Percentiles rank a stretch among this genome's conserved stretches.
phyloP scores from a whole-genome alignment of 2,113 vertebrate species.

The Centropristis striata region DNA sequence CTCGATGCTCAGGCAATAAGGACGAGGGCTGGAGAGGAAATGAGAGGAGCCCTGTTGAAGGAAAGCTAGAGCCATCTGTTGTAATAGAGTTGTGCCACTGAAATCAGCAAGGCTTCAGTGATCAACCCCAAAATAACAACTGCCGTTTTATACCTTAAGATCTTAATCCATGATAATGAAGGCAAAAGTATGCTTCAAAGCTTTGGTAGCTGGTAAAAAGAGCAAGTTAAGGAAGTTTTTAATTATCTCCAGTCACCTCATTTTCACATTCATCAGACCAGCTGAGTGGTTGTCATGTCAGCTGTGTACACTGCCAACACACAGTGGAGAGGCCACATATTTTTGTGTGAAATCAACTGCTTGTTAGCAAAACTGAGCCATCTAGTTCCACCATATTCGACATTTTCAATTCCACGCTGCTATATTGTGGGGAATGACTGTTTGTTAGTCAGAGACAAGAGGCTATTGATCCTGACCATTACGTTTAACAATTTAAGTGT shows the following conservation, averaged over 20 bases:
- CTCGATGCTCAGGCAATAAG: conserved; percentile 57
- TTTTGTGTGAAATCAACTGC: background rate
- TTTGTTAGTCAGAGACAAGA: background rate
- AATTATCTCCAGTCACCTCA: background rate
- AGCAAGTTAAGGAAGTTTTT: background rate
- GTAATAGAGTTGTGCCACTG: conserved; percentile 49
- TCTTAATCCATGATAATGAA: conserved; percentile 6
- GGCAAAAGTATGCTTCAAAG: background rate
- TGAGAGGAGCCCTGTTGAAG: conserved; percentile 59
- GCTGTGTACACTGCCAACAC: background rate
- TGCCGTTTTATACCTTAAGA: conserved; percentile 13
- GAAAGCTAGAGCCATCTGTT: conserved; percentile 59
- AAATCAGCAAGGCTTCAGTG: conserved; percentile 39
- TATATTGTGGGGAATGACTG: background rate
- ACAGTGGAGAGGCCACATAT: background rate
- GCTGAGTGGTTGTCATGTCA: background rate
- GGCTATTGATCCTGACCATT: background rate
- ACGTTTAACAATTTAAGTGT: background rate
- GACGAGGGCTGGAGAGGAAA: conserved; percentile 64
- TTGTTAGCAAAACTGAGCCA: background rate
- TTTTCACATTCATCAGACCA: background rate
- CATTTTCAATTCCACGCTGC: background rate
- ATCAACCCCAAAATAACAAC: conserved; percentile 15
- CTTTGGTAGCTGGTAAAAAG: background rate
- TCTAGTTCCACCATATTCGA: background rate